phyloP scores from a whole-genome alignment of 2,113 vertebrate genomes.

The Pomatostomus ruficeps region DNA sequence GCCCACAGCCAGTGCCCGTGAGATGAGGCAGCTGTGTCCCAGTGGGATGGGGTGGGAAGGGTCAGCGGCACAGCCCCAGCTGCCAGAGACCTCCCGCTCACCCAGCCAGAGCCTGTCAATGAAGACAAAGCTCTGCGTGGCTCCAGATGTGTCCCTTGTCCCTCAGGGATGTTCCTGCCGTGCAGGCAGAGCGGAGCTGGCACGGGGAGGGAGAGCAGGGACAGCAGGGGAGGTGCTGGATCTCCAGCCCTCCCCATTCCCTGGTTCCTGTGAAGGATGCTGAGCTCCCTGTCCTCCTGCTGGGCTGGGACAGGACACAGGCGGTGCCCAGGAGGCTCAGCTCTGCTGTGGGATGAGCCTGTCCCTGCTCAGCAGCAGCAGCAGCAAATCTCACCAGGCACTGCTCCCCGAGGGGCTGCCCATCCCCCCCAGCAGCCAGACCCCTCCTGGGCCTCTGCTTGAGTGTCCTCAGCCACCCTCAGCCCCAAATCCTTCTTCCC shows the following conservation, averaged over 20 bases:
- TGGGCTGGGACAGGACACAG: background rate
- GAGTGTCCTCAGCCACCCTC: background rate
- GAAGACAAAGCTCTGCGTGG: background rate
- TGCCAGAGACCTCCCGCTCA: background rate
- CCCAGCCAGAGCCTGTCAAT: background rate
- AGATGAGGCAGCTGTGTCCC: background rate
- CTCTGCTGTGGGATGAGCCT: background rate
- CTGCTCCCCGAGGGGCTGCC: background rate
- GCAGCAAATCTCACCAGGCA: background rate
- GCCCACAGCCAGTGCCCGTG: background rate
- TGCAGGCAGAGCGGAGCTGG: background rate
- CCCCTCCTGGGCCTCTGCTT: background rate
- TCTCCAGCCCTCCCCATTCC: background rate
- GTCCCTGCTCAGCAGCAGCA: background rate
- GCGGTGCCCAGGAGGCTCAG: background rate
- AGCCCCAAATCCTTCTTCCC: background rate
- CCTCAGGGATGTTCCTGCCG: background rate
- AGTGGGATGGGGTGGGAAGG: background rate
- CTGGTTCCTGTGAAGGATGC: fast-evolving
- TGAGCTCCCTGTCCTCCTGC: background rate
- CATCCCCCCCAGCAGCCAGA: background rate
- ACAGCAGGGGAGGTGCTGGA: background rate
- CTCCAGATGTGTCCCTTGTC: background rate
- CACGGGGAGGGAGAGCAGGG: fast-evolving
- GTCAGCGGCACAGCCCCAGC: background rate